Evolutionary conservation across 2,888 invertebrate species (phyloP).

Genomic region (Ormyrus nitidulus): DNA sequence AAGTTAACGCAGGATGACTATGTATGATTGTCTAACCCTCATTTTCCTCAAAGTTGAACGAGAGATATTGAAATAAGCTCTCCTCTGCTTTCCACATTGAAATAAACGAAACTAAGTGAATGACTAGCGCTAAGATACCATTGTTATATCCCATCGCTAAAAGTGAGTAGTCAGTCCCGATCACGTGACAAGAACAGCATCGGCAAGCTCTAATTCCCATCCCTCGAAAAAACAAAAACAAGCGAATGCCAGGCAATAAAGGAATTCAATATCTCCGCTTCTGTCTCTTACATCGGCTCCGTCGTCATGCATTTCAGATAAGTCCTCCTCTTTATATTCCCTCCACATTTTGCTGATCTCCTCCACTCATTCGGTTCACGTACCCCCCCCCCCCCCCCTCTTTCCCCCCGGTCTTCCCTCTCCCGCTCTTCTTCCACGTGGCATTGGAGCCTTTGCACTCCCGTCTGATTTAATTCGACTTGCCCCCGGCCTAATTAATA

Average conservation of each 20-base stretch:
- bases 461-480: conserved; percentile 26
- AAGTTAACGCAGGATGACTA: too few species aligned
- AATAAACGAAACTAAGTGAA: neutral
- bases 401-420: neutral
- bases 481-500: conserved; percentile 43
- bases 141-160: neutral
- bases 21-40: too few species aligned
- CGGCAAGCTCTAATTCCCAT: too few species aligned
- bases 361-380: conserved; percentile 34
- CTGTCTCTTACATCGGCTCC: neutral
- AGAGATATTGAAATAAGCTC: too few species aligned
- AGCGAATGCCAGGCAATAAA: conserved; percentile 21
- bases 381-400: conserved; percentile 2
- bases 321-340: conserved; percentile 35
- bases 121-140: neutral
- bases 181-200: too few species aligned
- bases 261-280: conserved; percentile 31
- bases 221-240: too few species aligned
- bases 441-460: neutral
- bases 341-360: conserved; percentile 14
- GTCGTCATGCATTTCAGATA: conserved; percentile 36
- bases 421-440: neutral
- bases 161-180: too few species aligned
- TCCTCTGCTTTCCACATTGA: too few species aligned
- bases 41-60: too few species aligned